phyloP scores from a whole-genome alignment of 2,888 invertebrate genomes.

The Drepana falcataria region DNA sequence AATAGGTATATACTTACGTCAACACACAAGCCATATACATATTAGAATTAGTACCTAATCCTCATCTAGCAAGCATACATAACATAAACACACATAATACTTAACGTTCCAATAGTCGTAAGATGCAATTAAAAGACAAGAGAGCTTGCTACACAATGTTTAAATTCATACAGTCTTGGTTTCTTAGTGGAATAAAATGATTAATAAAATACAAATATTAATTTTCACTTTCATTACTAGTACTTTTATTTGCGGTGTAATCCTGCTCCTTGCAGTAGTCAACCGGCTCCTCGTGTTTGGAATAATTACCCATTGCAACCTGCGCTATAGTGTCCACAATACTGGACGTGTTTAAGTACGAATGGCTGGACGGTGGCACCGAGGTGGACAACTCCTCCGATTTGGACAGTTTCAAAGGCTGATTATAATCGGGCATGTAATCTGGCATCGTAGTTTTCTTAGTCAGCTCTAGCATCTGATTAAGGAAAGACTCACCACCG shows the following conservation, averaged over 20 bases:
- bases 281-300: conserved; percentile 60
- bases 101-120: neutral
- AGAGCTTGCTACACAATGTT: neutral
- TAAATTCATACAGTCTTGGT: neutral
- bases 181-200: neutral
- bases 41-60: too few species aligned
- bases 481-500: conserved; percentile 68
- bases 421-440: conserved; percentile 69
- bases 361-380: conserved; percentile 68
- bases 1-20: too few species aligned
- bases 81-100: neutral
- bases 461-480: conserved; percentile 74
- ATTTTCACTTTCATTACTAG: conserved; percentile 46
- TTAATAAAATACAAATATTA: conserved; percentile 15
- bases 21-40: too few species aligned
- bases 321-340: conserved; percentile 67
- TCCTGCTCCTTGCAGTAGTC: conserved; percentile 66
- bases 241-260: conserved; percentile 48
- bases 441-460: conserved; percentile 75
- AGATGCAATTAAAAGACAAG: neutral
- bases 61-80: neutral
- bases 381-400: conserved; percentile 71
- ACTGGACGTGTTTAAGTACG: conserved; percentile 57
- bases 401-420: conserved; percentile 80
- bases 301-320: conserved; percentile 64